Base-by-base conservation (phyloP, 2,797 vertebrate genomes). In the Pogoniulus pusillus region DNA sequence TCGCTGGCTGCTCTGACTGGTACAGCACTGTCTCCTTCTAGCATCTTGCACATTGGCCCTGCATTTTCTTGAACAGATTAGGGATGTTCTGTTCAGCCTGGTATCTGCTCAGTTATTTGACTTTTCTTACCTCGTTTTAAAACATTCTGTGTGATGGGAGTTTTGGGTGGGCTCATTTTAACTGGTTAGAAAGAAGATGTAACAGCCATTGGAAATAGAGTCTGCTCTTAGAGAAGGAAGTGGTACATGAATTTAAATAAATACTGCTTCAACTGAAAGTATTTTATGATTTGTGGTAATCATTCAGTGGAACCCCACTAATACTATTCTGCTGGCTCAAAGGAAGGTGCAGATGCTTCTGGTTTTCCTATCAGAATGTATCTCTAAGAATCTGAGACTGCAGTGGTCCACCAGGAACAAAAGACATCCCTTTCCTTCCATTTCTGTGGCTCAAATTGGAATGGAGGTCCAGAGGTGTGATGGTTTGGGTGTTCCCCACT, bases 181-280 rank as follows among this genome's bases (percentile, higher is more conserved):
- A 77, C 73, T 91, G 53, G 27, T 95, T 81, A 90, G 65, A 81
- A 90, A 63, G 53, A 79, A 65, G 65, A 72, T 37, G n/a, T 54
- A 90, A 75, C 16, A 29, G 43, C 58, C 3, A 3, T 69, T 80
- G 65, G 34, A 90, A 91, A 82, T 29, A 57, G 47, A 90, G 32
- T 63, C 75, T 82, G 34, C 30, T 84, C n/a, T 60, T 76, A 71
- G 68, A 85, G 41, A 66, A 75, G 24, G 51, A 77, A 82, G 32
- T 18, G 59, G 9, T n/a, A 68, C 4, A 60, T 89, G 23, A 62
- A 82, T 89, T 87, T 68, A 93, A 90, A 53, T 60, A 88, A 91
- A 65, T 74, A 34, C n/a, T 37, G 18, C 32, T 92, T 86, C 69
- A 91, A 90, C 1, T 0, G 58, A 78, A 81, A 53, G 55, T 64